Percentiles rank a stretch among this genome's conserved stretches.
These are phyloP conservation scores for Umimayanthus chanpuru DNA, from an alignment of 92 coral and sea anemone genomes.

Conservation along the genomic window DNA sequence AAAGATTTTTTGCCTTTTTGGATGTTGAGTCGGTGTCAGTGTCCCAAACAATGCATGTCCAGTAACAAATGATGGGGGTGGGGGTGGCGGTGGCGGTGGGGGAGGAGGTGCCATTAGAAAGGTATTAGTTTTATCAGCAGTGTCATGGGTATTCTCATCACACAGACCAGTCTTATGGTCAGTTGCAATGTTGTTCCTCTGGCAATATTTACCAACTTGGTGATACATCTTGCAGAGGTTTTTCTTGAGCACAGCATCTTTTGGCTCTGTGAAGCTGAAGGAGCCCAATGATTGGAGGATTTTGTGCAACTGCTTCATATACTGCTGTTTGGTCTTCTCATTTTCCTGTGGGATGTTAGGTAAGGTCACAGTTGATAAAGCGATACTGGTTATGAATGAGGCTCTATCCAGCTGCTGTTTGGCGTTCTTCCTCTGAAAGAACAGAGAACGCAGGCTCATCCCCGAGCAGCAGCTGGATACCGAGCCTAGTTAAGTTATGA, in stretches of 20 bases:
- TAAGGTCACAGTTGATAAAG: neutral
- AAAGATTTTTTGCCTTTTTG: slow-evolving; percentile 17
- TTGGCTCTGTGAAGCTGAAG: slow-evolving; percentile 69
- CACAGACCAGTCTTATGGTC: neutral
- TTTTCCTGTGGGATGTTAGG: slow-evolving; percentile 60
- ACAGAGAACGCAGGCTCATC: too few relatives aligned
- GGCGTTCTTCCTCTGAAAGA: too few relatives aligned
- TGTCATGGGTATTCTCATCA: neutral
- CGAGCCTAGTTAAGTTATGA: too few relatives aligned
- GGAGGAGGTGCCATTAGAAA: slow-evolving; percentile 24
- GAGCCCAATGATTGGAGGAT: slow-evolving; percentile 68
- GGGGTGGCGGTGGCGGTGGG: neutral
- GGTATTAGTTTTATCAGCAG: neutral
- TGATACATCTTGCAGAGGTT: slow-evolving; percentile 78
- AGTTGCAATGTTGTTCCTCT: slow-evolving; percentile 54
- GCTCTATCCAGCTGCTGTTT: too few relatives aligned
- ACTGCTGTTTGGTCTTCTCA: slow-evolving; percentile 60
- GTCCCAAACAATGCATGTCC: slow-evolving; percentile 10
- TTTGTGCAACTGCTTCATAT: slow-evolving; percentile 57
- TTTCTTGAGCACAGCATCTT: slow-evolving; percentile 64
- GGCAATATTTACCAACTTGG: slow-evolving; percentile 83
- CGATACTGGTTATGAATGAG: too few relatives aligned
- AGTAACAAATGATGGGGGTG: neutral
- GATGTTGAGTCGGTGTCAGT: slow-evolving; percentile 28
- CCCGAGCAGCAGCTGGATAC: too few relatives aligned